Percentiles rank a stretch among this genome's conserved stretches.
Evolutionary conservation across 2,797 vertebrate species (phyloP).

Genomic region (Onychomys arenicola): DNA sequence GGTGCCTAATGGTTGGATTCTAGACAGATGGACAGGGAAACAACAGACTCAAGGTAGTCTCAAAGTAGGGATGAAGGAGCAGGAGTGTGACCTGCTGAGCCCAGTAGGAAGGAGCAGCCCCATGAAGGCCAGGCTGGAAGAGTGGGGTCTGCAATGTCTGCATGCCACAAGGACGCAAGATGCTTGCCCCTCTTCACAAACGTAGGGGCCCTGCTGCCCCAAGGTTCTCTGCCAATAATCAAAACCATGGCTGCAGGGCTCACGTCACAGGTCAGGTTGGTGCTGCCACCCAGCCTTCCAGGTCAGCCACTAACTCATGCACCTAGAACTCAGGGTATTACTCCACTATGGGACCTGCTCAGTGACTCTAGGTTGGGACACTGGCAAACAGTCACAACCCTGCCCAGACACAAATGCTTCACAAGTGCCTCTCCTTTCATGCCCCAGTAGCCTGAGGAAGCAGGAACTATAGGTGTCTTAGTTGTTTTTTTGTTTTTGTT

Average conservation of each 20-base stretch:
- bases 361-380: too few relatives aligned
- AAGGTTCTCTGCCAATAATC: neutral
- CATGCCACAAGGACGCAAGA: neutral
- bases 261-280: neutral
- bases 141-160: too few relatives aligned
- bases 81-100: conserved; percentile 4
- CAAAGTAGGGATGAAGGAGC: too few relatives aligned
- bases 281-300: neutral
- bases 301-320: neutral
- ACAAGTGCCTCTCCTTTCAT: neutral
- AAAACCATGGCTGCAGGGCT: neutral
- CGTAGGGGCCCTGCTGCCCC: neutral
- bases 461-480: neutral
- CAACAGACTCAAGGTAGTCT: too few relatives aligned
- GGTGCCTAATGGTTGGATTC: neutral
- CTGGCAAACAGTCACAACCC: neutral
- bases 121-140: neutral
- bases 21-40: neutral
- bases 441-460: neutral
- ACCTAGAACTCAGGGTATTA: neutral
- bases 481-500: too few relatives aligned
- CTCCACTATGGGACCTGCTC: neutral
- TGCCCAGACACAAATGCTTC: neutral
- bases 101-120: neutral
- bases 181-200: neutral